These are phyloP conservation scores for Pristis pectinata DNA, from an alignment of 2,797 vertebrate species.

Conservation along the genomic window DNA sequence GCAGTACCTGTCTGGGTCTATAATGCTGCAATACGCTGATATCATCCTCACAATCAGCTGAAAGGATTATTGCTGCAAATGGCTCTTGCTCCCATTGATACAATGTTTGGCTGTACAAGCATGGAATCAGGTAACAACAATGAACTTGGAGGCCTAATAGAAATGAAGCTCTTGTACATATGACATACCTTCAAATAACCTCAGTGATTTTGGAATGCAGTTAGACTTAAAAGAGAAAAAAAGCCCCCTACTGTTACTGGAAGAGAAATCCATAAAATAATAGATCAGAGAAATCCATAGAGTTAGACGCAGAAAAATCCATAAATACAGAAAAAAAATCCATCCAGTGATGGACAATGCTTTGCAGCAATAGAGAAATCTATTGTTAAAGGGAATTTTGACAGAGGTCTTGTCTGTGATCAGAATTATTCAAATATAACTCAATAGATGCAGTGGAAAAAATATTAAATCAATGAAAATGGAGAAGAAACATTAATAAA, in stretches of 20 bases:
- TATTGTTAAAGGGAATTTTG: background rate
- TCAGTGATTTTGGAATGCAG: background rate
- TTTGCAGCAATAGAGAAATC: background rate
- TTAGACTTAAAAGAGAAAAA: background rate
- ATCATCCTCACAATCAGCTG: background rate
- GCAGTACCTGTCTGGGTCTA: background rate
- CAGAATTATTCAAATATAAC: background rate
- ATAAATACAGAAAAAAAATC: background rate
- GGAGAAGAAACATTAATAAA: background rate
- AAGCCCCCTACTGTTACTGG: background rate
- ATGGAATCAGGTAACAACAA: background rate
- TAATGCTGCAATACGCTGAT: too few relatives aligned
- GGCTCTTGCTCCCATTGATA: background rate
- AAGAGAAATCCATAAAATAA: background rate
- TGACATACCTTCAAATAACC: background rate
- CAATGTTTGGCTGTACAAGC: too few relatives aligned
- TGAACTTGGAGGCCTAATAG: background rate
- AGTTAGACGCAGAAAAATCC: background rate
- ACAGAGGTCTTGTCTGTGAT: background rate
- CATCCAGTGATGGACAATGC: background rate
- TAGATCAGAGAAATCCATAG: too few relatives aligned
- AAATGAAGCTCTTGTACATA: background rate
- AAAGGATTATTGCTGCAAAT: background rate
- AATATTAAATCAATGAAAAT: background rate
- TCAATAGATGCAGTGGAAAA: background rate